These are phyloP conservation scores for Pantelozetes paolii DNA, from an alignment of 2,888 invertebrate species.

Conservation along the genomic window DNA sequence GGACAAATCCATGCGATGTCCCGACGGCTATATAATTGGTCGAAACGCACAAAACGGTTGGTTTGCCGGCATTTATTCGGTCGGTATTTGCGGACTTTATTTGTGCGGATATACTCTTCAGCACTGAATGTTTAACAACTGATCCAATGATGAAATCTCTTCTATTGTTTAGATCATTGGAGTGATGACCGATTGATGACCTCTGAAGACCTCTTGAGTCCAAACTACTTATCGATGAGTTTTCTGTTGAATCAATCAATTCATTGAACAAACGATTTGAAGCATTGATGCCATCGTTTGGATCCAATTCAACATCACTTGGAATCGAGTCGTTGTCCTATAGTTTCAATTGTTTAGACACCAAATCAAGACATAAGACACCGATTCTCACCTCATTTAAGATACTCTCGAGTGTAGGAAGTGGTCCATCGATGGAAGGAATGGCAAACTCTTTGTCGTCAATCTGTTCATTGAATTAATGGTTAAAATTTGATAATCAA, in stretches of 20 bases:
- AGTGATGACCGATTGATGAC: not conserved
- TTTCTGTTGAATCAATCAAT: constrained; percentile 5
- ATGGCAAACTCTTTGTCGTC: constrained; percentile 77
- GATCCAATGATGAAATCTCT: constrained; percentile 54
- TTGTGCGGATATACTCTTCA: constrained; percentile 85
- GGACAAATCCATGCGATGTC: constrained; percentile 84
- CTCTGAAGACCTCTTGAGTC: constrained; percentile 13
- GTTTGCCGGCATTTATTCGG: constrained; percentile 78
- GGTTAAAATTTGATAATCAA: not conserved
- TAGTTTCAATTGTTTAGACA: not conserved
- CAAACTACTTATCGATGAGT: constrained; percentile 27
- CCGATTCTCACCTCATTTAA: constrained; percentile 61
- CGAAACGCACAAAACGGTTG: constrained; percentile 62
- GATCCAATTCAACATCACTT: not conserved
- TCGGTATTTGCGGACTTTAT: constrained; percentile 75
- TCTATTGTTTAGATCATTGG: constrained; percentile 42
- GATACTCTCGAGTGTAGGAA: constrained; percentile 73
- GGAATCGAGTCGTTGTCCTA: not conserved
- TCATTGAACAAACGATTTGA: not conserved
- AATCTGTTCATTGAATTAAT: constrained; percentile 57
- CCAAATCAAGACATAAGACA: not conserved
- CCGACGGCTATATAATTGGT: constrained; percentile 68
- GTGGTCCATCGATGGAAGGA: constrained; percentile 66
- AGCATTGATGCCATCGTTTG: not conserved
- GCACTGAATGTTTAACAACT: constrained; percentile 69